Percentiles rank a stretch among this genome's conserved stretches.
Evolutionary conservation across 2,888 invertebrate genomes (phyloP).

Genomic region (Epistrophe eligans): DNA sequence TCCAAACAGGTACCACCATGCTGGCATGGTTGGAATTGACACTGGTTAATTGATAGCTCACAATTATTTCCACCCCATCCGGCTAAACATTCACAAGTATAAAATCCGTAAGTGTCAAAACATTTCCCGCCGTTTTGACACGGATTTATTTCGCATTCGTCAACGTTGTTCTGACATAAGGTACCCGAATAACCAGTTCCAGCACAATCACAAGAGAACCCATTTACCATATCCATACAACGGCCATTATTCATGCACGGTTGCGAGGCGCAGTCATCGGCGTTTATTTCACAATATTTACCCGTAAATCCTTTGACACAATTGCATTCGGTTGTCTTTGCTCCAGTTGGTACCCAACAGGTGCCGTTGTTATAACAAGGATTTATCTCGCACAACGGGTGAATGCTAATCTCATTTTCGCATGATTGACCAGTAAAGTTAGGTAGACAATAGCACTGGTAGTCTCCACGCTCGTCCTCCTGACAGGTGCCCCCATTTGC

Average conservation of each 20-base stretch:
- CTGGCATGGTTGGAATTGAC: conserved; percentile 89
- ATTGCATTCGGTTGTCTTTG: conserved; percentile 85
- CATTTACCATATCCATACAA: conserved; percentile 90
- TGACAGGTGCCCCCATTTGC: conserved; percentile 90
- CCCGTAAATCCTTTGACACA: conserved; percentile 85
- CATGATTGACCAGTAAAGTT: conserved; percentile 89
- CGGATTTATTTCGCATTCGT: conserved; percentile 91
- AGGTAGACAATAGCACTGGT: conserved; percentile 88
- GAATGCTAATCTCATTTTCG: conserved; percentile 89
- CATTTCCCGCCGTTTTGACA: conserved; percentile 90
- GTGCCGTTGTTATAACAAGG: conserved; percentile 93
- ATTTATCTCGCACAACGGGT: conserved; percentile 89
- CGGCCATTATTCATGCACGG: conserved; percentile 90
- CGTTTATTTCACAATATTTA: conserved; percentile 86
- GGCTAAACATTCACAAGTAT: conserved; percentile 89
- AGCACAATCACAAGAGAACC: conserved; percentile 91
- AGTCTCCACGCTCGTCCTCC: conserved; percentile 88
- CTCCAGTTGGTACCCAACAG: conserved; percentile 88
- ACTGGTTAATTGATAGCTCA: conserved; percentile 86
- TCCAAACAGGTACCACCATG: conserved; percentile 90
- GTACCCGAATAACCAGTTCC: conserved; percentile 90
- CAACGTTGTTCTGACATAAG: conserved; percentile 90
- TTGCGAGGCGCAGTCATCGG: conserved; percentile 89
- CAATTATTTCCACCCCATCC: conserved; percentile 93
- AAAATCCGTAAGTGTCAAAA: conserved; percentile 93